Evolutionary conservation across 2,888 invertebrate species (phyloP).

Genomic region (Ditula angustiorana): DNA sequence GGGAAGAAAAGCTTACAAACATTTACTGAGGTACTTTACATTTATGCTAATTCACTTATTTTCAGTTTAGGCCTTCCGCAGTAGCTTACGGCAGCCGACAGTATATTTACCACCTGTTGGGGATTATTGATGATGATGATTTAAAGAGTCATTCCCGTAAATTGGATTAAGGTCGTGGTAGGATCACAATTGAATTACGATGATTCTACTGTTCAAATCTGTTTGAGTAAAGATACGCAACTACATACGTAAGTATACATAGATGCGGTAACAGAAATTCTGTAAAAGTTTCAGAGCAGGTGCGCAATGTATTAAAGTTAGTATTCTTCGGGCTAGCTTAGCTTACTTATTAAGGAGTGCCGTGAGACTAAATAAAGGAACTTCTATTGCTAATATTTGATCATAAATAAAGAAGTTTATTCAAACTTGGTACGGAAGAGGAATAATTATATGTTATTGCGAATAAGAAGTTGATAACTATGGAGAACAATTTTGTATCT

Average conservation of each 20-base stretch:
- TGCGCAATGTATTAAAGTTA: constrained; percentile 14
- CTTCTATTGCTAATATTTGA: constrained; percentile 12
- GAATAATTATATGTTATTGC: neutral
- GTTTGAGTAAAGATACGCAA: too few species aligned
- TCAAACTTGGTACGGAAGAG: constrained; percentile 2
- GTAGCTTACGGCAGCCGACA: neutral
- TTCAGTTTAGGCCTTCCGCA: neutral
- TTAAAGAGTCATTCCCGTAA: too few species aligned
- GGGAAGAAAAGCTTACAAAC: constrained; percentile 5
- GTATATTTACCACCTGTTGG: constrained; percentile 8
- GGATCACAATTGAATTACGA: too few species aligned
- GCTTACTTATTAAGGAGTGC: constrained; percentile 7
- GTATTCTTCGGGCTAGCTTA: constrained; percentile 10
- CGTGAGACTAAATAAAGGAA: constrained; percentile 22
- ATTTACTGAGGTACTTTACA: neutral
- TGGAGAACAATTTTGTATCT: too few species aligned
- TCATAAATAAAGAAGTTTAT: constrained; percentile 20
- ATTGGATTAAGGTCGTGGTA: too few species aligned
- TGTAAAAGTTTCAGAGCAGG: constrained; percentile 1
- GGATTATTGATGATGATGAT: neutral
- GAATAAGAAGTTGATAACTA: neutral
- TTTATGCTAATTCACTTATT: constrained; percentile 11
- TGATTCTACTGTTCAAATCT: too few species aligned
- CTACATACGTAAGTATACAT: too few species aligned
- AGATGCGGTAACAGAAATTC: neutral